Conservation (phyloP, 2,797 vertebrate genomes). For the Ctenopoma kingsleyae region DNA sequence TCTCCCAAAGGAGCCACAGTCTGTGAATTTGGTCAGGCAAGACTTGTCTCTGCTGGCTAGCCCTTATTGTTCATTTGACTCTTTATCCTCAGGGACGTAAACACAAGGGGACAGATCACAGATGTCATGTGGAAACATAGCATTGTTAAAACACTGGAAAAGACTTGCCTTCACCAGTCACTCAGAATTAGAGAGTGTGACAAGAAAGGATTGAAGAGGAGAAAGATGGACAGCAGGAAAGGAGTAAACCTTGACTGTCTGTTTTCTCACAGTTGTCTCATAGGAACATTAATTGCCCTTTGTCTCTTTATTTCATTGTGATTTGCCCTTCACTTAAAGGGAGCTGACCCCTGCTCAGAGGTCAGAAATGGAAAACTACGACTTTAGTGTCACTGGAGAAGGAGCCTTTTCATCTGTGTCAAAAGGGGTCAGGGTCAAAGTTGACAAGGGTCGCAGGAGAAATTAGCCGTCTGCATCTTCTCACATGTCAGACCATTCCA, state of each 20-base stretch:
- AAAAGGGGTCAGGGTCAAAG: conserved; percentile 66
- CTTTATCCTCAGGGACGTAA: conserved; percentile 6
- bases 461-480: conserved; percentile 68
- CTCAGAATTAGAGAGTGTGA: conserved; percentile 28
- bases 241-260: conserved; percentile 15
- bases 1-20: conserved; percentile 22
- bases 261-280: conserved; percentile 26
- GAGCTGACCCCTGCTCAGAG: conserved; percentile 36
- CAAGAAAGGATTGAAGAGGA: conserved; percentile 1
- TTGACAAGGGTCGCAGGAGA: conserved; percentile 67
- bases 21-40: conserved; percentile 33
- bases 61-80: conserved; percentile 35
- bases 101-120: conserved; percentile 18
- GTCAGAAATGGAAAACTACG: conserved; percentile 68
- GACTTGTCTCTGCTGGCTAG: conserved; percentile 26
- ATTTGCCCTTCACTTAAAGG: conserved; percentile 43
- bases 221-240: conserved; percentile 14
- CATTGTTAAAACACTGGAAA: conserved; percentile 27
- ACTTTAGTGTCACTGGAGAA: conserved; percentile 37
- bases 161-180: conserved; percentile 31
- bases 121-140: conserved; percentile 26
- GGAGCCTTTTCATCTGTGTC: conserved; percentile 66
- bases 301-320: conserved; percentile 19
- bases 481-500: conserved; percentile 61
- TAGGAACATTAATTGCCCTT: conserved; percentile 20